Evolutionary conservation across 1,140 invertebrate species (phyloP), one percentile per base, ranked within the genome.

Genomic region (Hylaeus anthracinus): DNA sequence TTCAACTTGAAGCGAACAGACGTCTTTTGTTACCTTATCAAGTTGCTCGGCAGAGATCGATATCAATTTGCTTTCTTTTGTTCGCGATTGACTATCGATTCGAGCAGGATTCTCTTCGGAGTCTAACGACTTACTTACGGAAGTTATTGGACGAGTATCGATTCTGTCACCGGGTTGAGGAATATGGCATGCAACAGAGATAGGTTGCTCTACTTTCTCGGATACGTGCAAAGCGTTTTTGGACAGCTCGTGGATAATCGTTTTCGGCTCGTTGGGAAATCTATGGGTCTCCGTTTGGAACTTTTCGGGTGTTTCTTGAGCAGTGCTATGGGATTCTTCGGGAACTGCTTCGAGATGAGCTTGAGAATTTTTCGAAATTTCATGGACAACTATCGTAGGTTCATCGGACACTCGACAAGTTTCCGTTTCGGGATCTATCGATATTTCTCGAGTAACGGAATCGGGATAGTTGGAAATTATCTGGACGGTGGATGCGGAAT

Each of bases 171-270:
- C 56, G 69, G 53, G 53, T 58, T n/a, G 67, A 60, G 83, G 79
- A 45, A 79, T 66, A 45, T 82, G 79, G 71, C 80, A 79, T 60
- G 75, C 58, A 45, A 79, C 65, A 26, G 64, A 72, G 69, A 82
- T 88, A 76, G 69, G 73, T 75, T 77, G 85, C 48, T 84, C 78
- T 39, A 84, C 82, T 86, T 83, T 87, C 78, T 80, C 83, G n/a
- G 64, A 79, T n/a, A 78, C 79, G 66, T 80, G 67, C 67, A 87
- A 67, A 14, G 69, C 53, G 70, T 58, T 64, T 72, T 79, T 85
- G 8, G 60, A 15, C n/a, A 67, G 15, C 41, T 72, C 78, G 4
- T 8, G 14, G 45, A 48, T 26, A n/a, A 60, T 5, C 58, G 58
- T 51, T 51, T 51, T 51, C 2, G 51, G 51, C 9, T 51, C 51